Evolutionary conservation across 2,113 vertebrate genomes (phyloP), one percentile per base, ranked within the genome.

Genomic region (Semnornis frantzii): DNA sequence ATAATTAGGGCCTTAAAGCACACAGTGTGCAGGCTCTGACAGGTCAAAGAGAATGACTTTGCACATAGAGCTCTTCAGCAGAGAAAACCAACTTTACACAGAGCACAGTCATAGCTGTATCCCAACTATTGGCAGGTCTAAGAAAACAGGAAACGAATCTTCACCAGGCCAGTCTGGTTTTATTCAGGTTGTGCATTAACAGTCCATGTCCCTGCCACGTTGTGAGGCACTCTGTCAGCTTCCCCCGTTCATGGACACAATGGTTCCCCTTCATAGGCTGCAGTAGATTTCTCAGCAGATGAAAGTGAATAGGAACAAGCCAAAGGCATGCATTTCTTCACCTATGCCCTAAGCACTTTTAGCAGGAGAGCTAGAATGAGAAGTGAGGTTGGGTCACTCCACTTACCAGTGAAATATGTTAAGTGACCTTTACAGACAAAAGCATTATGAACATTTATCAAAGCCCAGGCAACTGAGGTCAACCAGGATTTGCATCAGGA

Each of bases 61-160:
- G 0, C 28, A 25, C 54, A 27, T n/a, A 42, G 28, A 5, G 24
- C 55, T 46, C 59, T 82, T 94, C 86, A 92, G 55, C 64, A 92
- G 57, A 81, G 82, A 89, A 82, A 83, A 76, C 27, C 63, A 71
- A 76, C 70, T 30, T 93, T 74, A 46, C 52, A 16, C 30, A 69
- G 57, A 59, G 30, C 85, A 14, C 31, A 63, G 37, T 39, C 4
- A 10, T n/a, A 76, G 57, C 66, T 73, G 59, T 76, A 70, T 92
- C 33, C 68, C 68, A 92, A 48, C 57, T 93, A 84, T 50, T 94
- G 71, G 87, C 59, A 87, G 63, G 15, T 82, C 87, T 85, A 89
- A 87, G 91, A 80, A 92, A 93, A 89, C 37, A 89, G 25, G 60
- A 93, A 91, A 80, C 70, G 27, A 85, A 60, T 68, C 64, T 70